Evolutionary conservation across 2,797 vertebrate genomes (phyloP).

Genomic region (Cyprinella venusta): DNA sequence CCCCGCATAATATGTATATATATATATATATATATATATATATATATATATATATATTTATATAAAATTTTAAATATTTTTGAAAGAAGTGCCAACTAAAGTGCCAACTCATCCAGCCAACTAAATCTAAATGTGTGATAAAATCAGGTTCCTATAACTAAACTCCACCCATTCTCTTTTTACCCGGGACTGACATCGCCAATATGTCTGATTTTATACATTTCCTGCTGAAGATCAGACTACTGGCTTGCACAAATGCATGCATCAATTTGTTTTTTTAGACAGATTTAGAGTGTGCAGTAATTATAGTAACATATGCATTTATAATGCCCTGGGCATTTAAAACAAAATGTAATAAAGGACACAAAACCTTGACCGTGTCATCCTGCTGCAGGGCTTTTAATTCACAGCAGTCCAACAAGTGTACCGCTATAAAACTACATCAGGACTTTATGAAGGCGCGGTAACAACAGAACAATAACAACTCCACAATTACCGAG

Average conservation of each 20-base stretch:
- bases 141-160: conserved; percentile 26
- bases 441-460: not conserved
- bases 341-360: not conserved
- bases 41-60: too few species aligned
- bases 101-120: not conserved
- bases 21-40: too few species aligned
- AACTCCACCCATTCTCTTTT: not conserved
- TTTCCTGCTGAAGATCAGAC: not conserved
- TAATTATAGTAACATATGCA: conserved; percentile 8
- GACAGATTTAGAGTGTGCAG: not conserved
- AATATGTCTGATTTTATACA: not conserved
- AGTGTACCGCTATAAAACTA: not conserved
- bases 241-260: not conserved
- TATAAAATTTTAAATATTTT: too few species aligned
- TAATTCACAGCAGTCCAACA: not conserved
- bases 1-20: too few species aligned
- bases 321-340: not conserved
- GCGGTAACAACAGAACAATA: conserved; percentile 3
- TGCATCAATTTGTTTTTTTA: not conserved
- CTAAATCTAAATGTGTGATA: conserved; percentile 1
- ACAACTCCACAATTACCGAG: not conserved
- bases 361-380: not conserved
- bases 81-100: not conserved
- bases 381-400: not conserved
- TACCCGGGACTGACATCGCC: too few species aligned